Percentiles rank a stretch among this genome's conserved stretches.
Evolutionary conservation across 2,888 invertebrate genomes (phyloP).

Genomic region (Cordylochernes scorpioides): DNA sequence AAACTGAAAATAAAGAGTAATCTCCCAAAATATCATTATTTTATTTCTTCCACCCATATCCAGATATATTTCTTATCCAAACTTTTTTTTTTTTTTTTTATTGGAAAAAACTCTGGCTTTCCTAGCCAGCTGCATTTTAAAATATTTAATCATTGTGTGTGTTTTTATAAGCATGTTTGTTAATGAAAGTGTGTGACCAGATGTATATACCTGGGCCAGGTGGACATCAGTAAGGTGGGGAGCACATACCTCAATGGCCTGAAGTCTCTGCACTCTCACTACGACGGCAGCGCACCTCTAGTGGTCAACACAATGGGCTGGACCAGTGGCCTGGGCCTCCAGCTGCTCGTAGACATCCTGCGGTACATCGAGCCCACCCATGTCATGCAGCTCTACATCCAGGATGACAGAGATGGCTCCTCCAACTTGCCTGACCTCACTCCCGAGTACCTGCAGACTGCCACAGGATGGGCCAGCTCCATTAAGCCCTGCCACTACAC

Average conservation of each 20-base stretch:
- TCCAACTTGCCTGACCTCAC: background rate
- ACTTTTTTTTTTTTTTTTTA: too few species aligned
- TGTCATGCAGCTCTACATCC: background rate
- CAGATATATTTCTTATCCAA: too few species aligned
- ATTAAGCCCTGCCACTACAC: background rate
- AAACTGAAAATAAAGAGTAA: too few species aligned
- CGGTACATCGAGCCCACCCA: background rate
- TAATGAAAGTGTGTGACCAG: too few species aligned
- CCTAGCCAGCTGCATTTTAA: too few species aligned
- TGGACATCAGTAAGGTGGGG: background rate
- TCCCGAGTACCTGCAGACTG: background rate
- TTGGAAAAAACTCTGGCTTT: too few species aligned
- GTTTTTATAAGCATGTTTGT: too few species aligned
- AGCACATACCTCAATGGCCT: background rate
- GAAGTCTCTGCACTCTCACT: background rate
- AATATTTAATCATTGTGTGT: too few species aligned
- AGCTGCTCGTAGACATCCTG: constrained; percentile 1
- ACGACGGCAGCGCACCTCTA: background rate
- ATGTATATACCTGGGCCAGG: constrained; percentile 1
- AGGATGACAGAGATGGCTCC: background rate
- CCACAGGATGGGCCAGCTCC: background rate
- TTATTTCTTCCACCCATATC: too few species aligned
- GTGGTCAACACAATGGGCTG: constrained; percentile 13
- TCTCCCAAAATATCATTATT: too few species aligned
- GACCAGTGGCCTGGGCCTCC: constrained; percentile 10